Evolutionary conservation across 2,113 vertebrate genomes (phyloP).

Genomic region (Clinocottus analis): DNA sequence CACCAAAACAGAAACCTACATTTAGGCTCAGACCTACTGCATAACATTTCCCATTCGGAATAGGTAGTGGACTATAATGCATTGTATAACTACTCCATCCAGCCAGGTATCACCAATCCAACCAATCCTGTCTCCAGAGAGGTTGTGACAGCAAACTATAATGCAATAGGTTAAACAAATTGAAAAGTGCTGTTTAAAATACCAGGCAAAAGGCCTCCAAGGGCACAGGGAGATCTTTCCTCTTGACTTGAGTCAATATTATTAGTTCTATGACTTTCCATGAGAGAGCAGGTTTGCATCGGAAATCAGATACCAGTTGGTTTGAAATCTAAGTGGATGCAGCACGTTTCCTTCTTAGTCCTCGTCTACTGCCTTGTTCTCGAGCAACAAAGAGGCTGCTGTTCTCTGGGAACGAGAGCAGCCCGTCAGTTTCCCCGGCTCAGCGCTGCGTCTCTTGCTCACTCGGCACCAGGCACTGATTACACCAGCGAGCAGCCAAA

Average conservation of each 20-base stretch:
- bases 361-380: conserved; percentile 11
- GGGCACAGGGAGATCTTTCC: neutral
- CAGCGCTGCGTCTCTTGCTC: conserved; percentile 37
- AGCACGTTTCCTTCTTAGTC: conserved; percentile 29
- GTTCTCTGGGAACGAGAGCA: conserved; percentile 53
- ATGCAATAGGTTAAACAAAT: neutral
- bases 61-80: neutral
- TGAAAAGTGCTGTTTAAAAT: too few species aligned
- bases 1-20: neutral
- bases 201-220: neutral
- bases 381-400: conserved; percentile 71
- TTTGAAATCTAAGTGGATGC: conserved; percentile 22
- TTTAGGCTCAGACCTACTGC: neutral
- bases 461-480: conserved; percentile 64
- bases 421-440: conserved; percentile 15
- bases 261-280: conserved; percentile 11
- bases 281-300: neutral
- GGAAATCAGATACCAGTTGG: conserved; percentile 1
- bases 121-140: neutral
- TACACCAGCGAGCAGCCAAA: conserved; percentile 25
- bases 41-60: neutral
- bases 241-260: conserved; percentile 12
- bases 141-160: neutral
- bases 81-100: neutral
- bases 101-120: neutral